Percentiles rank a stretch among this genome's conserved stretches.
Evolutionary conservation across 2,888 invertebrate genomes (phyloP).

Genomic region (Drosophila cyrtoloma): DNA sequence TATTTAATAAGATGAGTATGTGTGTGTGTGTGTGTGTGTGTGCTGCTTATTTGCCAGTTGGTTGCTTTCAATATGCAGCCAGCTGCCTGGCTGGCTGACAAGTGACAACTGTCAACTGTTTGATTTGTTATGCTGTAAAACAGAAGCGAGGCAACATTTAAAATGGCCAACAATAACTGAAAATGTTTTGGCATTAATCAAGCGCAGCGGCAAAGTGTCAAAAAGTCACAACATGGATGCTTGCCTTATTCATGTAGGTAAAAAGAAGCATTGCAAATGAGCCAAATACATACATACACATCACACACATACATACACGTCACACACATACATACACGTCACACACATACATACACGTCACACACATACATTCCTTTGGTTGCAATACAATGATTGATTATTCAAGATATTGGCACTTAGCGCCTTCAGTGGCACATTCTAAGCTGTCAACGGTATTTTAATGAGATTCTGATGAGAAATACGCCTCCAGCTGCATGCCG

Average conservation of each 20-base stretch:
- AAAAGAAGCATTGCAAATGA: conserved; percentile 54
- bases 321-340: background rate
- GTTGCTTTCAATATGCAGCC: background rate
- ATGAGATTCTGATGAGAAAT: conserved; percentile 66
- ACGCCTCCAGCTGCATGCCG: conserved; percentile 56
- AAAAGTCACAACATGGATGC: conserved; percentile 29
- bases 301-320: conserved; percentile 7
- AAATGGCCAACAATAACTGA: conserved; percentile 36
- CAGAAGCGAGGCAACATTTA: conserved; percentile 8
- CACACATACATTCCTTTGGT: conserved; percentile 1
- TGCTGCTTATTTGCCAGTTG: conserved; percentile 16
- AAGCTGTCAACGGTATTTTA: conserved; percentile 46
- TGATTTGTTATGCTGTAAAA: conserved; percentile 59
- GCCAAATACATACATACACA: conserved; percentile 8
- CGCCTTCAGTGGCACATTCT: background rate
- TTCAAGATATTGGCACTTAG: conserved; percentile 38
- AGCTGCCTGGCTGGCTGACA: conserved; percentile 13
- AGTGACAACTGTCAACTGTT: conserved; percentile 52
- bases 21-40: background rate
- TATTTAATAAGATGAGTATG: conserved; percentile 23
- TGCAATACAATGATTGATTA: conserved; percentile 56
- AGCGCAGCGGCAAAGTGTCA: conserved; percentile 43
- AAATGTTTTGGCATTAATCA: conserved; percentile 68
- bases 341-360: background rate
- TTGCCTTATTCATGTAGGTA: conserved; percentile 15